Conservation (phyloP, 2,888 invertebrate genomes). For the Andrena dorsata region DNA sequence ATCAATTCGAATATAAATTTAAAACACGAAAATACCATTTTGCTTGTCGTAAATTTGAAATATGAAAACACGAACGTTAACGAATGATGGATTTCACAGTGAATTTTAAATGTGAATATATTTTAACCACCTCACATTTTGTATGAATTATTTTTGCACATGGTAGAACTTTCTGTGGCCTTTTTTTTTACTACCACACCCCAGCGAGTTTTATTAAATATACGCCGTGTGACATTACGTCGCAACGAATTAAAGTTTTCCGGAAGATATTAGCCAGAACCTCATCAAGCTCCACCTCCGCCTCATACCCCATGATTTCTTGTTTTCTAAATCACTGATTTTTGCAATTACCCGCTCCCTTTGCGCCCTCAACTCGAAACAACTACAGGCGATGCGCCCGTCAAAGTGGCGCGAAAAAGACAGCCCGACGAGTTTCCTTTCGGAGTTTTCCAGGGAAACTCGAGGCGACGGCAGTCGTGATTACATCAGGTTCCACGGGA, state of each 20-base stretch:
- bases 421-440: background rate
- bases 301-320: background rate
- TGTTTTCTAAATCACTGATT: conserved; percentile 33
- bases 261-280: background rate
- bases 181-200: too few relatives aligned
- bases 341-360: conserved; percentile 2
- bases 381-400: background rate
- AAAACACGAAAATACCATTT: background rate
- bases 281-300: background rate
- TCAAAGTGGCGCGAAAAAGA: conserved; percentile 17
- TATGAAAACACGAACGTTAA: background rate
- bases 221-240: background rate
- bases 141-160: background rate
- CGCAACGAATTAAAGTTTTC: background rate
- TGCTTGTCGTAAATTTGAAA: background rate
- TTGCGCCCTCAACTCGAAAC: background rate
- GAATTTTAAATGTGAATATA: background rate
- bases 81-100: background rate
- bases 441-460: conserved; percentile 9
- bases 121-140: background rate
- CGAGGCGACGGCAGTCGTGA: conserved; percentile 8
- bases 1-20: background rate
- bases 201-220: too few relatives aligned
- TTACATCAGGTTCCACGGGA: conserved; percentile 19
- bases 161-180: too few relatives aligned